Base-by-base conservation (phyloP, 2,113 vertebrate genomes). In the Spea multiplicata region DNA sequence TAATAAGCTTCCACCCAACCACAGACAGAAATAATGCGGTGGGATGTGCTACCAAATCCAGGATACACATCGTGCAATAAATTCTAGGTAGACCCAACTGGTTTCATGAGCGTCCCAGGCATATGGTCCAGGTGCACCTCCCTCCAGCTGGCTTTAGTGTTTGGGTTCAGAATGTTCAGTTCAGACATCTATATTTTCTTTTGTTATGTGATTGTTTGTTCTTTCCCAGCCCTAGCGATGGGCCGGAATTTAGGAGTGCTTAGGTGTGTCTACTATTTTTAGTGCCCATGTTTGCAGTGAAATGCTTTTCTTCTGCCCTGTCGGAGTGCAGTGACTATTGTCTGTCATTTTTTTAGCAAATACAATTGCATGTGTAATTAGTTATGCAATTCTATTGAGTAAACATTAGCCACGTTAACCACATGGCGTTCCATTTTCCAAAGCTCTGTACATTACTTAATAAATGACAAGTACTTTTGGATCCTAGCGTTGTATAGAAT, bases 181-280 rank as follows among this genome's bases (percentile, higher is more conserved):
- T 30, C 30, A 30, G 30, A 30, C 30, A 30, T 30, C 30, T 30
- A 30, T 30, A 30, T 30, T 30, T 30, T 30, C 30, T 30, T 30
- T 30, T 30, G 30, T 30, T 30, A 30, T 30, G 30, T 30, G 30
- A 30, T 30, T 30, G 30, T 30, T 30, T 30, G 30, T 30, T 30
- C 30, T 30, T 30, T 30, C 30, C 30, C 30, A 30, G 30, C 30
- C 30, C 30, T 30, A 30, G 30, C 30, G 30, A 30, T 30, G 30
- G 30, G 6, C 49, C 55, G 74, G 74, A 30, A 76, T 76, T 30
- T 14, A 66, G 74, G 65, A 61, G 74, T 57, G 65, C 16, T 13
- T 48, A 69, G 74, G 74, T 76, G 74, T 76, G 53, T 50, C 5
- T 5, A 48, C 47, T 53, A 17, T 67, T 44, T 46, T 45, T 67